phyloP scores from a whole-genome alignment of 2,113 vertebrate genomes.

The Xyrauchen texanus region DNA sequence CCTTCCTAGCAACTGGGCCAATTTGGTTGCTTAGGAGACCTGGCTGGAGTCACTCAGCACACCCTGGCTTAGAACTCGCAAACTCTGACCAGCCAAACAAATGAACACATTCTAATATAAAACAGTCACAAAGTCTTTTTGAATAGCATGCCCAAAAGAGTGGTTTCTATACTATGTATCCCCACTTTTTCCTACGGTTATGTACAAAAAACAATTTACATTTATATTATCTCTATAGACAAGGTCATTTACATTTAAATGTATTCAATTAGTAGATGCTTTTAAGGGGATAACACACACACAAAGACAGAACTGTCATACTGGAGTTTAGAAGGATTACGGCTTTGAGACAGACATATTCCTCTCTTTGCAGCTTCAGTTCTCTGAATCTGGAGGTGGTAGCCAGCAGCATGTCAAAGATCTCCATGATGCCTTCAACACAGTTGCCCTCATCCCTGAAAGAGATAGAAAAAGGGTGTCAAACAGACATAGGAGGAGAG shows the following conservation, averaged over 20 bases:
- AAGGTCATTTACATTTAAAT: too few relatives aligned
- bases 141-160: not conserved
- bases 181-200: not conserved
- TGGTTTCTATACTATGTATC: not conserved
- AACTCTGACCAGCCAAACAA: not conserved
- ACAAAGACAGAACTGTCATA: slow-evolving; percentile 74
- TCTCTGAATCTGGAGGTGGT: slow-evolving; percentile 92
- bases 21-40: too few relatives aligned
- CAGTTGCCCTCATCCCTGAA: slow-evolving; percentile 93
- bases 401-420: slow-evolving; percentile 96
- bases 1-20: too few relatives aligned
- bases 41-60: too few relatives aligned
- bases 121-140: not conserved
- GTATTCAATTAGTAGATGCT: too few relatives aligned
- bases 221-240: not conserved
- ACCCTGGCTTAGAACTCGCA: too few relatives aligned
- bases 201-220: not conserved
- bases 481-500: too few relatives aligned
- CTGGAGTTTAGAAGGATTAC: slow-evolving; percentile 98
- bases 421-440: slow-evolving; percentile 97
- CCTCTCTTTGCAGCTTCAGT: slow-evolving; percentile 92
- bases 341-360: slow-evolving; percentile 97
- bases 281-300: not conserved
- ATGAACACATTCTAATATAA: not conserved
- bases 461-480: not conserved